Conservation (phyloP, 2,113 vertebrate genomes). For the Pseudorectes ferrugineus region DNA sequence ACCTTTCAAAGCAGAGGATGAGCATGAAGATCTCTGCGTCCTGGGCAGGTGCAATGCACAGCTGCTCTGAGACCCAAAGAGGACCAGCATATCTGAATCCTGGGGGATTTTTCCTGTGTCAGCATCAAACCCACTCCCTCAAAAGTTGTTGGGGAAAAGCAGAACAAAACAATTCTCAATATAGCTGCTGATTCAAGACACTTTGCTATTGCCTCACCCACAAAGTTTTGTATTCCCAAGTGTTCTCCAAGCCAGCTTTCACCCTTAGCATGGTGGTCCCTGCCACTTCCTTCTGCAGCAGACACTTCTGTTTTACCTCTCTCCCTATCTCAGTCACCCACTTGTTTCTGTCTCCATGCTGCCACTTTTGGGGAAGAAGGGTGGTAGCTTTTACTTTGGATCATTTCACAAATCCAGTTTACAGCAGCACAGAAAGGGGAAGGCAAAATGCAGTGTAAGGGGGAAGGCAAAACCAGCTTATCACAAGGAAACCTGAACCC, state of each 20-base stretch:
- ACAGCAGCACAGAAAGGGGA: not conserved
- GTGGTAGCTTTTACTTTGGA: not conserved
- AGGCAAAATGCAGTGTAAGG: not conserved
- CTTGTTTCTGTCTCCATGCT: not conserved
- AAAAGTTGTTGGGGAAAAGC: not conserved
- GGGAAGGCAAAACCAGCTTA: not conserved
- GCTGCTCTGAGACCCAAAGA: not conserved
- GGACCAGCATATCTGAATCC: not conserved
- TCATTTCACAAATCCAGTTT: not conserved
- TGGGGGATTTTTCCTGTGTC: not conserved
- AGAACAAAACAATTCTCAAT: not conserved
- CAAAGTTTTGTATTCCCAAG: not conserved
- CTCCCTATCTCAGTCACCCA: not conserved
- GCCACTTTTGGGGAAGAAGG: not conserved
- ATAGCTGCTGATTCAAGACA: not conserved
- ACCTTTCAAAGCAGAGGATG: not conserved
- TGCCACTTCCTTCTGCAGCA: not conserved
- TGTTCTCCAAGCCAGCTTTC: not conserved
- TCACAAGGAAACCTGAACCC: not conserved
- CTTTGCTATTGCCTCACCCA: not conserved
- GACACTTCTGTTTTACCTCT: not conserved
- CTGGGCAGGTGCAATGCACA: rapidly evolving
- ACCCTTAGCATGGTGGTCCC: not conserved
- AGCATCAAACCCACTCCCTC: not conserved
- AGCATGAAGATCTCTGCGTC: not conserved